A percentile compares a stretch with the other conserved stretches of the same genome.
These are phyloP conservation scores for Hycleus phaleratus DNA, from an alignment of 1,140 invertebrate species.

Conservation along the genomic window DNA sequence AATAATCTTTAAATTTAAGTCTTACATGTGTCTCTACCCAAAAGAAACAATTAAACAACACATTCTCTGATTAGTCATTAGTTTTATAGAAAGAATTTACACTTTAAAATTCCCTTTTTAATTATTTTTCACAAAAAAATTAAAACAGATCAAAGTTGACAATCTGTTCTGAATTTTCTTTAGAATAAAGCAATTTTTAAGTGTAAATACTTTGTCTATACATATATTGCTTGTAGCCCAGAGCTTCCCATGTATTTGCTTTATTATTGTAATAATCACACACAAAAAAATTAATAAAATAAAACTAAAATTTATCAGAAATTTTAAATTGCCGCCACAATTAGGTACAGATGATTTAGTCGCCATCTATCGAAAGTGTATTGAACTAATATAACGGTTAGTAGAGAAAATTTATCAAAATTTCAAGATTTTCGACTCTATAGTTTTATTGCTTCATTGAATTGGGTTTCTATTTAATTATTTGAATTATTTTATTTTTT, in stretches of 20 bases:
- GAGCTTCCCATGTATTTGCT: conserved; percentile 27
- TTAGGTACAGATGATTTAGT: no score
- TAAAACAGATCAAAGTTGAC: no score
- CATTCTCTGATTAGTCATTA: conserved; percentile 13
- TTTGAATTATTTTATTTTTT: no score
- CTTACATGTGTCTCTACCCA: conserved; percentile 6
- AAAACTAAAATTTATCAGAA: conserved; percentile 1
- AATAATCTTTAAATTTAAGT: conserved; percentile 13
- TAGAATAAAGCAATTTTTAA: not conserved
- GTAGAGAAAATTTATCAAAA: no score
- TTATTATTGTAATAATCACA: conserved; percentile 5
- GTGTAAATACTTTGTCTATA: conserved; percentile 10
- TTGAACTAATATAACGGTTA: no score
- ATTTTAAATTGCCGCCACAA: not conserved
- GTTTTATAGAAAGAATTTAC: conserved; percentile 13
- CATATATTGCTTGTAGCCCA: conserved; percentile 20
- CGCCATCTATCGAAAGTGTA: no score
- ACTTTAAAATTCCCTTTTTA: conserved; percentile 2
- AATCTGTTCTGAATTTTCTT: not conserved
- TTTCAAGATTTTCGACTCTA: no score
- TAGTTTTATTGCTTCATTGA: no score
- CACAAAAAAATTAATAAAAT: no score
- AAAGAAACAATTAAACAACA: not conserved
- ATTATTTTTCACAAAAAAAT: no score
- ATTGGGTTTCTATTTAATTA: no score